Evolutionary conservation across 2,797 vertebrate genomes (phyloP), one percentile per base, ranked within the genome.

Genomic region (Sylvia borin): DNA sequence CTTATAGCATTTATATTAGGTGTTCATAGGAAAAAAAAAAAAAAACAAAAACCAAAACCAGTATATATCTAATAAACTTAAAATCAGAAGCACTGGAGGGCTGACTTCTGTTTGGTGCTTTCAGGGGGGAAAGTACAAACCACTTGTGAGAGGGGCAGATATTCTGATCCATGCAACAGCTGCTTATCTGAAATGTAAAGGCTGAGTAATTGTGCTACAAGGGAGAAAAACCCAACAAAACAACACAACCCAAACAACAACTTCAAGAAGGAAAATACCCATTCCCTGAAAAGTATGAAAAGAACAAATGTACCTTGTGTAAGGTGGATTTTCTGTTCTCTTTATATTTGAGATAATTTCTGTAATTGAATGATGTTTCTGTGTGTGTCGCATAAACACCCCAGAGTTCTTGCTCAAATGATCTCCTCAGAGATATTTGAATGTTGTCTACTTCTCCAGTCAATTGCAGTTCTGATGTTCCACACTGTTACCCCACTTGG

Each of bases 401-500:
- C 25, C 36, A 71, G 84, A 92, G 53, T 71, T 91, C 92, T 48
- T 81, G 42, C 25, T 95, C 64, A 78, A 43, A 43, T 40, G 31
- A 83, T 94, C 80, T 95, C 96, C 88, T 96, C 85, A 55, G 92
- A 95, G 93, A 93, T 85, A 96, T 84, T 40, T 26, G 9, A 85
- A 90, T 62, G 50, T 81, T 85, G 91, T 96, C 75, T 85, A 16
- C 94, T 95, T 58, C 95, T 96, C 83, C 62, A 95, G 70, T 97
- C 90, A 83, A 90, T 62, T 96, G 96, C 74, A 90, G 85, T 95
- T 96, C 82, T 95, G 88, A 90, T 81, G 95, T 95, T 97, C 96
- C 96, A 97, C 96, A 94, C 93, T 95, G 95, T 95, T 97, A 95
- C 85, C 88, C 68, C 74, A 97, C 92, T 97, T 95, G 96, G 95